Percentiles rank a stretch among this genome's conserved stretches.
phyloP scores from a whole-genome alignment of 2,888 invertebrate genomes.

The Chalcis sispes region DNA sequence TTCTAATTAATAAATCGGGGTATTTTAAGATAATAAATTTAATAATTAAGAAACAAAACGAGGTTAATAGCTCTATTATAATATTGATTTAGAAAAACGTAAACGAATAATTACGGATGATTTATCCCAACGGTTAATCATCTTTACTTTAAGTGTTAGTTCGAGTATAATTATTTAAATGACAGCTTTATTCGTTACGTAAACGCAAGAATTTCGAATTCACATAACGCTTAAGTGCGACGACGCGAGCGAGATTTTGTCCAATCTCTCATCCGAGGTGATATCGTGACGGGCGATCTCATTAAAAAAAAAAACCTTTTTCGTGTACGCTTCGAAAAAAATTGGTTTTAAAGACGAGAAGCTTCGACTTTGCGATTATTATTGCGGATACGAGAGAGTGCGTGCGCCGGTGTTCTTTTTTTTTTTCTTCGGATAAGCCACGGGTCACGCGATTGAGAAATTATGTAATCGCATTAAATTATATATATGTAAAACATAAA shows the following conservation, averaged over 20 bases:
- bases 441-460: constrained; percentile 44
- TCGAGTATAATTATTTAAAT: no score
- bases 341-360: constrained; percentile 15
- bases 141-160: no score
- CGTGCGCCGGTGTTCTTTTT: not conserved
- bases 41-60: no score
- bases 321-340: not conserved
- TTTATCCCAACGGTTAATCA: no score
- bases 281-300: constrained; percentile 13
- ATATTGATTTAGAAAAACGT: no score
- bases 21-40: no score
- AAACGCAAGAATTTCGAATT: no score
- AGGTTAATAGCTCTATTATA: no score
- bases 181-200: no score
- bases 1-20: no score
- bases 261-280: not conserved
- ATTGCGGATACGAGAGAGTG: not conserved
- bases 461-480: constrained; percentile 55
- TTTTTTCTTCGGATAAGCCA: constrained; percentile 4
- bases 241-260: not conserved
- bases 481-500: constrained; percentile 40
- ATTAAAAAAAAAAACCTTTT: not conserved
- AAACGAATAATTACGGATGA: no score
- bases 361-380: constrained; percentile 10
- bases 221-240: no score